A percentile compares a stretch with the other conserved stretches of the same genome.
phyloP scores from a whole-genome alignment of 2,113 vertebrate species.

The Hippoglossus stenolepis region DNA sequence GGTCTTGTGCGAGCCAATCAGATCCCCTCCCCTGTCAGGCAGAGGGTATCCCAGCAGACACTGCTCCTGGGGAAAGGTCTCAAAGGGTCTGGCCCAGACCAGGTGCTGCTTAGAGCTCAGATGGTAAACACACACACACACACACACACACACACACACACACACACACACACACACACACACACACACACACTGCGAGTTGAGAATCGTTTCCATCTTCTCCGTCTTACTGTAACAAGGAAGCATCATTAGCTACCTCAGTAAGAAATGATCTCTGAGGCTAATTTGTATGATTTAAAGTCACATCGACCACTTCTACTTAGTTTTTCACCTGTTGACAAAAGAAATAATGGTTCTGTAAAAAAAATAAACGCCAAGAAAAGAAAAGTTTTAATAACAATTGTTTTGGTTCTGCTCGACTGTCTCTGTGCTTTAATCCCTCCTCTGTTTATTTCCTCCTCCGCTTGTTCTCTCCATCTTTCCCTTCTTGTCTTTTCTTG shows the following conservation, averaged over 20 bases:
- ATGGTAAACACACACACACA: constrained; percentile 75
- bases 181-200: too few species aligned
- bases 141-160: constrained; percentile 5
- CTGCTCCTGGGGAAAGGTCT: constrained; percentile 81
- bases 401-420: not conserved
- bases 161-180: not conserved
- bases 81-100: constrained; percentile 77
- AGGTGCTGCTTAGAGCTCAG: constrained; percentile 83
- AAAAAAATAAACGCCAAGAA: too few species aligned
- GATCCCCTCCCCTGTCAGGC: constrained; percentile 63
- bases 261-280: too few species aligned
- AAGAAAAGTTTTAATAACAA: too few species aligned
- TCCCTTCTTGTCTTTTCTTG: constrained; percentile 34
- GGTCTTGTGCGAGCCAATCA: constrained; percentile 71
- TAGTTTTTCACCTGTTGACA: too few species aligned
- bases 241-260: too few species aligned
- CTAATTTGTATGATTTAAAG: too few species aligned
- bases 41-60: constrained; percentile 78
- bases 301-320: too few species aligned
- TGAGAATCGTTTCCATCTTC: too few species aligned
- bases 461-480: constrained; percentile 14
- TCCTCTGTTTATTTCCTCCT: constrained; percentile 16
- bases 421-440: not conserved
- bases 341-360: too few species aligned
- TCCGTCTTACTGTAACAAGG: too few species aligned